These are phyloP conservation scores for Brachycybe producta DNA, from an alignment of 2,888 invertebrate genomes.

Conservation along the genomic window DNA sequence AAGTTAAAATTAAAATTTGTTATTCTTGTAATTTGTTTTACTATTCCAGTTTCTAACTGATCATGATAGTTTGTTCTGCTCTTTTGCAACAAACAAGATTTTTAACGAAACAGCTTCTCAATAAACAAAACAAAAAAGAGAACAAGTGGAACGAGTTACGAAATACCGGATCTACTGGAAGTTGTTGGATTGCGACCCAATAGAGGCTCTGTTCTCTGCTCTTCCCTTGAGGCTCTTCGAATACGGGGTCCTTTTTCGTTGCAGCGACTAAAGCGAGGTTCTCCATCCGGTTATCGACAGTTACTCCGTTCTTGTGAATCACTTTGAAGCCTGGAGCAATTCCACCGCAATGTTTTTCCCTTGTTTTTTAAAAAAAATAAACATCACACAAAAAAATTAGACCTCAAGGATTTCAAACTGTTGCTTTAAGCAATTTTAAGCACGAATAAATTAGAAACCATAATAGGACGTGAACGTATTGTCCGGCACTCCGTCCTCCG, in stretches of 20 bases:
- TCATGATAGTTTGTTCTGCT: no score
- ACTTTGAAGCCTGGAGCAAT: slow-evolving; percentile 39
- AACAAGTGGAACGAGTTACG: no score
- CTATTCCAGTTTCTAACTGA: no score
- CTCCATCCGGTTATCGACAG: slow-evolving; percentile 40
- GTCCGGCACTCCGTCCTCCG: slow-evolving; percentile 32
- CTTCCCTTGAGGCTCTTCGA: slow-evolving; percentile 28
- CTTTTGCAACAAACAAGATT: no score
- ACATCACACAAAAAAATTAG: background rate
- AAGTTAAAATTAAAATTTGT: no score
- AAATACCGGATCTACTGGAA: slow-evolving; percentile 36
- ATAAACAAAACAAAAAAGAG: background rate
- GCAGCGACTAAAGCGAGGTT: slow-evolving; percentile 34
- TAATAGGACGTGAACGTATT: slow-evolving; percentile 36
- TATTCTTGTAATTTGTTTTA: no score
- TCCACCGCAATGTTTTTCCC: slow-evolving; percentile 40
- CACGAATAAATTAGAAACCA: slow-evolving; percentile 30
- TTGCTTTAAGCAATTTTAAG: background rate
- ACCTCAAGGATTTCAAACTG: background rate
- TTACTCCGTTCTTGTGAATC: slow-evolving; percentile 38
- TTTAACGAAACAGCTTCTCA: no score
- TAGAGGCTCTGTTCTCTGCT: slow-evolving; percentile 37
- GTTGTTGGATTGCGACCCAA: slow-evolving; percentile 40
- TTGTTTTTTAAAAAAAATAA: slow-evolving; percentile 23
- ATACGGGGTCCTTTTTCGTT: slow-evolving; percentile 14